Conservation (phyloP, 2,113 vertebrate species). For the Melanerpes formicivorus region DNA sequence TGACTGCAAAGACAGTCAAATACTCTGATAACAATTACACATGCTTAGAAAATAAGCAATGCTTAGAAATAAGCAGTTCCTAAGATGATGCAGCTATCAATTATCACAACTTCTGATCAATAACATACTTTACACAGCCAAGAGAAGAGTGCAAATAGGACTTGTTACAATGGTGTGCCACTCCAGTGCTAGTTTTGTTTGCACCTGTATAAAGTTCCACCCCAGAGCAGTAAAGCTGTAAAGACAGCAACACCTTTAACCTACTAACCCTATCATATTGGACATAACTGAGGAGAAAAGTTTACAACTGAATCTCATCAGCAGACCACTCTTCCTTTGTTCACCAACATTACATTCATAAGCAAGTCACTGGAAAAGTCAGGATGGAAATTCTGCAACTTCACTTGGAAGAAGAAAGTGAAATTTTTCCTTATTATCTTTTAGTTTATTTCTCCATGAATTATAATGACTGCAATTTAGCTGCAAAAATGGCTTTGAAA, state of each 20-base stretch:
- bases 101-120: neutral
- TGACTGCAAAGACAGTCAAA: neutral
- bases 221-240: neutral
- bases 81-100: neutral
- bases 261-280: neutral
- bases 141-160: neutral
- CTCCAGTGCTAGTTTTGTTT: neutral
- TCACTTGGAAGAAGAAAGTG: neutral
- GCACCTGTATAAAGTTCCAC: neutral
- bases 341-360: neutral
- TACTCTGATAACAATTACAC: neutral
- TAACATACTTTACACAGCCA: neutral
- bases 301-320: neutral
- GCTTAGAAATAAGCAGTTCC: neutral
- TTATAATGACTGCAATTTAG: constrained; percentile 9
- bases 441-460: constrained; percentile 24
- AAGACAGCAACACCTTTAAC: neutral
- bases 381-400: neutral
- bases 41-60: neutral
- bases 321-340: neutral
- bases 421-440: neutral
- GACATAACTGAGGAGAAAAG: neutral
- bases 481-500: constrained; percentile 34
- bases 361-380: neutral
- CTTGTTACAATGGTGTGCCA: neutral